Evolutionary conservation across 37 sponge, comb jelly and placozoan genomes (phyloP).

Genomic region (Mnemiopsis leidyi): DNA sequence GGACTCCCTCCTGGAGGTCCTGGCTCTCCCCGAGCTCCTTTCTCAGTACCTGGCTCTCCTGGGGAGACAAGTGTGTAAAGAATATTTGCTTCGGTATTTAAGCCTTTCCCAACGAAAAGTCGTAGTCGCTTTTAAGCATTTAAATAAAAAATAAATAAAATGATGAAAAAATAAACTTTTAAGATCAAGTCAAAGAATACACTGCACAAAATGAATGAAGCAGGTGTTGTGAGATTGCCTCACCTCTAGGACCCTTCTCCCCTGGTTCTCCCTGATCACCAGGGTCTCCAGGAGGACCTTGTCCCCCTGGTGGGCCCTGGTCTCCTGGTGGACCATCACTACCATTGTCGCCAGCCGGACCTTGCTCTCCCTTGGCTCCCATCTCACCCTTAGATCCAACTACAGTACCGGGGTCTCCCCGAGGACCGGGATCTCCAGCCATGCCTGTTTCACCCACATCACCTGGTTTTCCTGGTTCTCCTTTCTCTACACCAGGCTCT

Average conservation of each 20-base stretch:
- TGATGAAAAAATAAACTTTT: no score
- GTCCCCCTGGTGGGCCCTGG: background rate
- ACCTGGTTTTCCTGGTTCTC: background rate
- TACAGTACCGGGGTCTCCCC: background rate
- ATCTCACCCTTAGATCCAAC: constrained; percentile 18
- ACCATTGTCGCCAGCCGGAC: background rate
- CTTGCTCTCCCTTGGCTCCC: constrained; percentile 2
- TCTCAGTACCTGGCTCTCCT: no score
- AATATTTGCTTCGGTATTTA: no score
- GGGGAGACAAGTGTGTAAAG: no score
- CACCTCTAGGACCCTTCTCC: background rate
- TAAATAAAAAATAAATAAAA: no score
- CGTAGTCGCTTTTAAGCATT: no score
- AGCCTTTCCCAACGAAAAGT: no score
- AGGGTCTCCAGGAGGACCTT: constrained; percentile 7
- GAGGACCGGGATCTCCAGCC: background rate
- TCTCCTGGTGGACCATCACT: background rate
- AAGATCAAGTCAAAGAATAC: no score
- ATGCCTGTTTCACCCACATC: background rate
- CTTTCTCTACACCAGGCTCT: background rate
- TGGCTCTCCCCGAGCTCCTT: constrained; percentile 6
- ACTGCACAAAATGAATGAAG: no score
- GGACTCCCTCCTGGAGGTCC: background rate
- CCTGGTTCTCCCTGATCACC: background rate
- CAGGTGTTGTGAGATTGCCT: no score